Conservation (phyloP, 2,888 invertebrate species). For the Caenorhabditis uteleia region DNA sequence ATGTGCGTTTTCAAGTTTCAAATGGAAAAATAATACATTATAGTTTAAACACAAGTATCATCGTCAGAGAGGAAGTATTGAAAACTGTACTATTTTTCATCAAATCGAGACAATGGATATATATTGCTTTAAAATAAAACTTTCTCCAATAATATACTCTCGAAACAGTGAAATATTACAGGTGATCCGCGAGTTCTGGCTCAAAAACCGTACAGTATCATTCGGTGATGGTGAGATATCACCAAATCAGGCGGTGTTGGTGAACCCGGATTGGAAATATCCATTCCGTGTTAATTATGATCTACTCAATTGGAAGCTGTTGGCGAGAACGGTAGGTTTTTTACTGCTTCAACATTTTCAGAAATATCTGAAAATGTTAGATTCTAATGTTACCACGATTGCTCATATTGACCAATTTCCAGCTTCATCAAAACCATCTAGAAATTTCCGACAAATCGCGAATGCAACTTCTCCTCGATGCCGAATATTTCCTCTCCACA, state of each 20-base stretch:
- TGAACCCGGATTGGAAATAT: conserved; percentile 67
- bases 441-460: conserved; percentile 62
- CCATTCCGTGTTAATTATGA: conserved; percentile 68
- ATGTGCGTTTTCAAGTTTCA: no score
- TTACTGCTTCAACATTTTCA: not conserved
- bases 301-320: conserved; percentile 63
- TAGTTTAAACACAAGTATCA: no score
- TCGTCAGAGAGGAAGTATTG: no score
- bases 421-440: conserved; percentile 55
- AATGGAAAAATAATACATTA: no score
- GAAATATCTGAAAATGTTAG: not conserved
- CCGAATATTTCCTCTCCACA: conserved; percentile 60
- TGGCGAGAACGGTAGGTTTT: conserved; percentile 61
- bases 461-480: conserved; percentile 65
- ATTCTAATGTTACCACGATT: not conserved
- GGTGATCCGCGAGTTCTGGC: conserved; percentile 59
- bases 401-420: no score
- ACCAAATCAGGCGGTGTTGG: conserved; percentile 57
- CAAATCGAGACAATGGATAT: no score
- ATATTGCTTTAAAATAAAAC: no score
- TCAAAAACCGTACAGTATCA: conserved; percentile 61
- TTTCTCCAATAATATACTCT: not conserved
- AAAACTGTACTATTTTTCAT: no score
- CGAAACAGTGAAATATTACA: not conserved
- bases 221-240: conserved; percentile 65